Evolutionary conservation across 2,797 vertebrate species (phyloP).

Genomic region (Passerculus sandwichensis): DNA sequence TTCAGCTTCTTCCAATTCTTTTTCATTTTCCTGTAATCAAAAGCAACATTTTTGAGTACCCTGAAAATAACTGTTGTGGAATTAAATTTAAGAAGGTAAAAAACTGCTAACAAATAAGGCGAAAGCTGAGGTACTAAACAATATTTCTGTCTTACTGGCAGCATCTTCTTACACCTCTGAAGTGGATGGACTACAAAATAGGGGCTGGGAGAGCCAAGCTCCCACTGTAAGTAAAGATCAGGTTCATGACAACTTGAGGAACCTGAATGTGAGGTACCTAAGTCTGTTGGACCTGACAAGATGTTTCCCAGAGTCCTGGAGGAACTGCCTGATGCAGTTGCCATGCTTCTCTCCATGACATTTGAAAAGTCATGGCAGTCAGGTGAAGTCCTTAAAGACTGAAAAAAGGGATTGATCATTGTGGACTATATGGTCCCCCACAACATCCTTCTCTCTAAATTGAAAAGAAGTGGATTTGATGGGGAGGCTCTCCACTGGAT

Average conservation of each 20-base stretch:
- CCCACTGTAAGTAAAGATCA: background rate
- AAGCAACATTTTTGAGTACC: slow-evolving; percentile 33
- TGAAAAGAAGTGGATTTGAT: background rate
- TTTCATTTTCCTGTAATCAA: slow-evolving; percentile 88
- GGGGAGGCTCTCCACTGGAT: background rate
- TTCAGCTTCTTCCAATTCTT: slow-evolving; percentile 88
- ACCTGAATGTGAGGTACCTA: background rate
- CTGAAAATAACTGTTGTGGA: background rate
- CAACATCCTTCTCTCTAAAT: background rate
- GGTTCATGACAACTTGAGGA: background rate
- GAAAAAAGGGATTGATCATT: background rate
- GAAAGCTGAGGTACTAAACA: background rate
- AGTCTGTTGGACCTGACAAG: background rate
- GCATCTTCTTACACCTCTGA: background rate
- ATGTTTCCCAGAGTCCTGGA: background rate
- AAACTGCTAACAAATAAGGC: background rate
- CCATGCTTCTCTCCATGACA: background rate
- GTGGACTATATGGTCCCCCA: background rate
- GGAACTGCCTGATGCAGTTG: background rate
- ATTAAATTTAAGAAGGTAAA: background rate
- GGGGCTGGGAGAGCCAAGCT: background rate
- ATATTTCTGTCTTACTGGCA: background rate
- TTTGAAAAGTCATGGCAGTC: background rate
- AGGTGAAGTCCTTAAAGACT: background rate
- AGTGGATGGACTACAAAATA: background rate